Evolutionary conservation across 1,140 invertebrate genomes (phyloP).

Genomic region (Cepaea nemoralis): DNA sequence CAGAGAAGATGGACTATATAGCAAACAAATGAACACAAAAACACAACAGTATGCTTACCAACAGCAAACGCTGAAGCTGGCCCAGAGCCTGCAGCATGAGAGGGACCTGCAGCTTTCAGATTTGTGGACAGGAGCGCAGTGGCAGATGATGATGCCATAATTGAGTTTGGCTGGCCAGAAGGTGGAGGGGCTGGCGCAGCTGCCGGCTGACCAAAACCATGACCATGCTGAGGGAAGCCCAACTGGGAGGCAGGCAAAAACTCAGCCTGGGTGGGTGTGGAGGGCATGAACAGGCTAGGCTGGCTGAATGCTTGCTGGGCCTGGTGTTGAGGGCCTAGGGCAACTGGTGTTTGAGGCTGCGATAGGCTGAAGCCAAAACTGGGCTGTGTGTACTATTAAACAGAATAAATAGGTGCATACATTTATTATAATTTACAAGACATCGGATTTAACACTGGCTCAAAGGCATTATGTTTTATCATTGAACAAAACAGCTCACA

Average conservation of each 20-base stretch:
- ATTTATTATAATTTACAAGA: too few species aligned
- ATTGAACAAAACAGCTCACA: too few species aligned
- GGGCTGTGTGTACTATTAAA: slow-evolving; percentile 79
- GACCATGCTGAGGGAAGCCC: slow-evolving; percentile 46
- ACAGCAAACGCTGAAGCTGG: slow-evolving; percentile 14
- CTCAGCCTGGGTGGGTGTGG: slow-evolving; percentile 59
- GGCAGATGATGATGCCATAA: slow-evolving; percentile 88
- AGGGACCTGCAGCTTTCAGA: slow-evolving; percentile 78
- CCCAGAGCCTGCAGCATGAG: slow-evolving; percentile 20
- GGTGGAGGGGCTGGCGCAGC: slow-evolving; percentile 60
- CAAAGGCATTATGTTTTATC: too few species aligned
- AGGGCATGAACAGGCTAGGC: slow-evolving; percentile 65
- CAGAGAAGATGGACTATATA: too few species aligned
- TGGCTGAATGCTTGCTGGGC: slow-evolving; percentile 71
- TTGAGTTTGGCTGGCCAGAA: slow-evolving; percentile 74
- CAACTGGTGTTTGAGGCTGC: slow-evolving; percentile 76
- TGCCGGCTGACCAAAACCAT: slow-evolving; percentile 72
- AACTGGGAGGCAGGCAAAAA: slow-evolving; percentile 51
- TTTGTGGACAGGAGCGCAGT: slow-evolving; percentile 91
- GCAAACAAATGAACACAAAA: too few species aligned
- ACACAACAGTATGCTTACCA: too few species aligned
- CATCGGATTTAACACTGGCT: too few species aligned
- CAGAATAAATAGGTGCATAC: slow-evolving; percentile 24
- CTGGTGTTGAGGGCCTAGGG: slow-evolving; percentile 74
- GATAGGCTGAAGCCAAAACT: slow-evolving; percentile 77